Base-by-base conservation (phyloP, 1,140 invertebrate genomes). In the Caenorhabditis inopinata region DNA sequence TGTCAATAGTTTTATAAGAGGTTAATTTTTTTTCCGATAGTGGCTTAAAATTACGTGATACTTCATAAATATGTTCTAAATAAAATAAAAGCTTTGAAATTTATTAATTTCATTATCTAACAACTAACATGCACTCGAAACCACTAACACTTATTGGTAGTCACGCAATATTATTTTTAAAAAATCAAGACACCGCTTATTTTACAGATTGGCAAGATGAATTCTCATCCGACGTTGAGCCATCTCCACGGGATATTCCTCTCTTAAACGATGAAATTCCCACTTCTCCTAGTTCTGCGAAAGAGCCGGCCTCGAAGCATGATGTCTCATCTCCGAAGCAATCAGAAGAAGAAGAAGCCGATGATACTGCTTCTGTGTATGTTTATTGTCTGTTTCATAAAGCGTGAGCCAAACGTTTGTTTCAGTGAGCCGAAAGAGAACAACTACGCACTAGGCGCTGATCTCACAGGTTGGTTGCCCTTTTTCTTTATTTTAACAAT, bases 151-250 rank as follows among this genome's bases (percentile, higher is more conserved):
- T 68, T 38, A 42, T 38, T 68, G 32, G 58, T 68, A 21, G 6
- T 35, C 14, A n/a, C n/a, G n/a, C n/a, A n/a, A n/a, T n/a, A n/a
- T n/a, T n/a, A n/a, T n/a, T n/a, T 1, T 21, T 42, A 6, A 23
- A 53, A 25, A 7, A 2, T 23, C 48, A 3, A 23, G 14, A n/a
- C 11, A 58, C 16, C n/a, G n/a, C n/a, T 75, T 14, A 47, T 84
- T 38, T 27, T 88, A 76, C 79, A 78, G 87, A 88, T 74, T 88
- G 83, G 83, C 87, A 88, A 48, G 87, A 88, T 48, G 87, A 88
- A 78, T 88, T 88, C 75, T 74, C 85, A 23, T 85, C 82, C n/a
- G 86, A 87, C 53, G 74, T 86, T 23, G 74, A 87, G 12, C 79
- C 79, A 12, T 84, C 86, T 18, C 86, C 86, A 0, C 32, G 85